Conservation (phyloP, 2,797 vertebrate species). For the Heterohyrax brucei region DNA sequence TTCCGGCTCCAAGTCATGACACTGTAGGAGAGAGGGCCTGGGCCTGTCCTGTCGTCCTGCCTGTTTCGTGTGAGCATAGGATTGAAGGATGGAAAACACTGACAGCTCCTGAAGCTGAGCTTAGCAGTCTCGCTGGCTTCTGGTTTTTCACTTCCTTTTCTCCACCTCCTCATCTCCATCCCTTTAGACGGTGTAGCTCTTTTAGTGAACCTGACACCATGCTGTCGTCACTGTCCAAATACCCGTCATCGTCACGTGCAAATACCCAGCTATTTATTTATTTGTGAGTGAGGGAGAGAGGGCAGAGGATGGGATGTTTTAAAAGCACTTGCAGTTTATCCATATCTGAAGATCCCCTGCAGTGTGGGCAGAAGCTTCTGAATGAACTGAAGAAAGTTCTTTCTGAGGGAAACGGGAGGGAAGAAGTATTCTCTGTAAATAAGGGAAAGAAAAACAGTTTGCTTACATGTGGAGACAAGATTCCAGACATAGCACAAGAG, state of each 20-base stretch:
- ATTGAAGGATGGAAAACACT: not conserved
- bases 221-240: slow-evolving; percentile 33
- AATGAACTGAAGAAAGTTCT: slow-evolving; percentile 74
- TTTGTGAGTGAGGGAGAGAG: not conserved
- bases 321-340: slow-evolving; percentile 80
- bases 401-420: slow-evolving; percentile 19
- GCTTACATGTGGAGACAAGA: slow-evolving; percentile 47
- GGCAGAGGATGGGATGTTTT: slow-evolving; percentile 12
- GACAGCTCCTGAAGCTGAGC: not conserved
- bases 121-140: not conserved
- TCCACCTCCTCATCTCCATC: not conserved
- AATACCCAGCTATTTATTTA: slow-evolving; percentile 69
- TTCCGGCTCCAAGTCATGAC: slow-evolving; percentile 46
- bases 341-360: slow-evolving; percentile 55
- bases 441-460: slow-evolving; percentile 7
- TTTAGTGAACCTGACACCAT: slow-evolving; percentile 3
- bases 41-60: not conserved
- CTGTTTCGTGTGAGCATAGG: not conserved
- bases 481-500: slow-evolving; percentile 45
- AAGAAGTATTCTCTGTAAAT: slow-evolving; percentile 41
- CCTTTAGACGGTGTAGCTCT: not conserved
- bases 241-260: not conserved
- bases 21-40: slow-evolving; percentile 15
- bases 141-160: slow-evolving; percentile 14
- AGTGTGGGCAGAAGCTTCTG: not conserved